These are phyloP conservation scores for Perdita meconis DNA, from an alignment of 2,888 invertebrate species.

Conservation along the genomic window DNA sequence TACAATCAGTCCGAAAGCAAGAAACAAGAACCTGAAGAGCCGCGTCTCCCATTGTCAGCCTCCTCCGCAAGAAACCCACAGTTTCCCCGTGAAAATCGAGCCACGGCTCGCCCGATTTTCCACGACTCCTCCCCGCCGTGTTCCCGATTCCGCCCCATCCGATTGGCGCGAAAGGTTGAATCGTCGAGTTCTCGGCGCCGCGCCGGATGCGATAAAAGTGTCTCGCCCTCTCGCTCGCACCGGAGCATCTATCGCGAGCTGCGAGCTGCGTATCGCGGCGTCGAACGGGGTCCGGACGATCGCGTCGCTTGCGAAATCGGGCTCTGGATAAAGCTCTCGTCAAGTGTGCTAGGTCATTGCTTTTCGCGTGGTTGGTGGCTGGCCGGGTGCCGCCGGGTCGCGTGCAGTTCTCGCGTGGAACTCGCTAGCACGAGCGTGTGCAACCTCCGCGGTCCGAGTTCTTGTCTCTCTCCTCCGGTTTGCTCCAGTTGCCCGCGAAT, in stretches of 20 bases:
- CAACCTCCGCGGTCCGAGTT: neutral
- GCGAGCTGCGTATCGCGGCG: constrained; percentile 60
- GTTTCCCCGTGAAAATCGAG: constrained; percentile 5
- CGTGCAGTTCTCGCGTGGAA: neutral
- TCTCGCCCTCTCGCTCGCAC: constrained; percentile 40
- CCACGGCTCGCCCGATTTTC: constrained; percentile 35
- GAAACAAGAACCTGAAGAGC: too few relatives aligned
- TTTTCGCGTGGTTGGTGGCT: constrained; percentile 32
- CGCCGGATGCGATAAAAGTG: constrained; percentile 73
- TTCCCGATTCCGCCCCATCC: constrained; percentile 45
- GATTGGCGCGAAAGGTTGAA: constrained; percentile 62
- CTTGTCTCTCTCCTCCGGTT: constrained; percentile 9
- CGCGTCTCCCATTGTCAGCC: too few relatives aligned
- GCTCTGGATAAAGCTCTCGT: constrained; percentile 40
- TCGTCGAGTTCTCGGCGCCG: constrained; percentile 67
- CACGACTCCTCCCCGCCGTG: constrained; percentile 33
- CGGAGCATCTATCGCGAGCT: constrained; percentile 61
- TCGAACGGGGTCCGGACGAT: constrained; percentile 27
- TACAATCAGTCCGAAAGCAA: too few relatives aligned
- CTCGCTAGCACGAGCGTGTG: neutral
- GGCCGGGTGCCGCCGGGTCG: constrained; percentile 15
- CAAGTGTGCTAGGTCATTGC: constrained; percentile 56
- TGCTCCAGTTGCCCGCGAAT: neutral
- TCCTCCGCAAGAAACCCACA: neutral
- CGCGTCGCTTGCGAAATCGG: constrained; percentile 32